These are phyloP conservation scores for Paragorgia papillata DNA, from an alignment of 92 coral and sea anemone species.

Conservation along the genomic window DNA sequence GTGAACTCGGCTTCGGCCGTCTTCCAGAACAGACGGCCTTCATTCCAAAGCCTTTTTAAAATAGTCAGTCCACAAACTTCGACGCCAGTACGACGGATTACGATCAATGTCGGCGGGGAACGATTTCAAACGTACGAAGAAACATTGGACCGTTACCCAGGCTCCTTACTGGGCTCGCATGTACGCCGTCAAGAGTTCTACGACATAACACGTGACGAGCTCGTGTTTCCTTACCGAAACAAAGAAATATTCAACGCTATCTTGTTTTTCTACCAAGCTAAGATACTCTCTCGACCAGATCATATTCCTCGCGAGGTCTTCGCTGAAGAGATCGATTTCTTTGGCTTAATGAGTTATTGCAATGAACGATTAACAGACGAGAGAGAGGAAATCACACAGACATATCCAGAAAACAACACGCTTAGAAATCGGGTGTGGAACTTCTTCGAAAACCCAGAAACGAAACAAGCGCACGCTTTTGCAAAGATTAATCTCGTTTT, in stretches of 20 bases:
- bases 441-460: constrained; percentile 21
- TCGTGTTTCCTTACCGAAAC: constrained; percentile 65
- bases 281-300: constrained; percentile 82
- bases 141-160: constrained; percentile 81
- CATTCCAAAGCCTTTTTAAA: not conserved
- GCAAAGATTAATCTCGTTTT: constrained; percentile 3
- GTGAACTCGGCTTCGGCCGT: not conserved
- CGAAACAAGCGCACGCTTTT: not conserved
- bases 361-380: not conserved
- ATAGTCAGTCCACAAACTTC: not conserved
- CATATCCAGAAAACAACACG: constrained; percentile 2
- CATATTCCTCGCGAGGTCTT: constrained; percentile 72
- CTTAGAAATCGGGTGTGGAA: constrained; percentile 16
- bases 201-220: constrained; percentile 62
- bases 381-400: not conserved
- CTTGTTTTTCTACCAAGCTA: constrained; percentile 88
- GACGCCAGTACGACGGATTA: constrained; percentile 61
- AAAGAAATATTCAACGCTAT: constrained; percentile 82
- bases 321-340: constrained; percentile 74
- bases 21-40: not conserved
- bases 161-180: constrained; percentile 82
- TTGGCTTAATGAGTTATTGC: constrained; percentile 47
- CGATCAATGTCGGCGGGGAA: constrained; percentile 93
- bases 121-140: constrained; percentile 96
- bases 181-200: constrained; percentile 63